Percentiles rank a stretch among this genome's conserved stretches.
These are phyloP conservation scores for Sciaenops ocellatus DNA, from an alignment of 2,797 vertebrate species.

Conservation along the genomic window DNA sequence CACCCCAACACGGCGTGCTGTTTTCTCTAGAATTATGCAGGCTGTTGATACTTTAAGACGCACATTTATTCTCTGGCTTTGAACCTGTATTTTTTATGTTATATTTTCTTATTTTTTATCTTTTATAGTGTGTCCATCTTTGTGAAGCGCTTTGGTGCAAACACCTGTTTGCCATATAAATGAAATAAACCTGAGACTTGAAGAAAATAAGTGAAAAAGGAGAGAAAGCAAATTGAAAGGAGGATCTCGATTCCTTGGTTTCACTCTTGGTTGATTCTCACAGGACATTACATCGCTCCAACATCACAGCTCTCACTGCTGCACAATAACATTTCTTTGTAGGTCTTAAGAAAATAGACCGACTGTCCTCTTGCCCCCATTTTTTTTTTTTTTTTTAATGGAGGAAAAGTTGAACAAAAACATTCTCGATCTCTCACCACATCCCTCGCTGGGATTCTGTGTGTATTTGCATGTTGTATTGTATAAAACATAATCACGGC, in stretches of 20 bases:
- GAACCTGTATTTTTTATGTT: too few species aligned
- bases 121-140: too few species aligned
- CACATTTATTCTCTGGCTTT: too few species aligned
- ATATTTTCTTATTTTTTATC: too few species aligned
- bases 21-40: too few species aligned
- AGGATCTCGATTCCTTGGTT: not conserved
- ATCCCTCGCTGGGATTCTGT: slow-evolving; percentile 33
- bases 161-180: too few species aligned
- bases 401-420: slow-evolving; percentile 52
- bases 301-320: not conserved
- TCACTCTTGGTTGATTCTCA: slow-evolving; percentile 21
- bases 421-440: slow-evolving; percentile 49
- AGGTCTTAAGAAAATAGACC: not conserved
- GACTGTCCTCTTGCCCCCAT: not conserved
- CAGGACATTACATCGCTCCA: not conserved
- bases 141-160: too few species aligned
- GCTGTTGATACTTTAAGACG: too few species aligned
- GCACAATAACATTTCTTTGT: slow-evolving; percentile 34
- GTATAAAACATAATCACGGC: slow-evolving; percentile 30
- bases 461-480: slow-evolving; percentile 23
- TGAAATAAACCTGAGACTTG: not conserved
- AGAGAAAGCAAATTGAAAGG: not conserved
- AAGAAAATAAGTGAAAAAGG: not conserved
- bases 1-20: too few species aligned
- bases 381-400: not conserved